phyloP scores from a whole-genome alignment of 35 echinoderm and acorn worm species.

The Heliocidaris erythrogramma region DNA sequence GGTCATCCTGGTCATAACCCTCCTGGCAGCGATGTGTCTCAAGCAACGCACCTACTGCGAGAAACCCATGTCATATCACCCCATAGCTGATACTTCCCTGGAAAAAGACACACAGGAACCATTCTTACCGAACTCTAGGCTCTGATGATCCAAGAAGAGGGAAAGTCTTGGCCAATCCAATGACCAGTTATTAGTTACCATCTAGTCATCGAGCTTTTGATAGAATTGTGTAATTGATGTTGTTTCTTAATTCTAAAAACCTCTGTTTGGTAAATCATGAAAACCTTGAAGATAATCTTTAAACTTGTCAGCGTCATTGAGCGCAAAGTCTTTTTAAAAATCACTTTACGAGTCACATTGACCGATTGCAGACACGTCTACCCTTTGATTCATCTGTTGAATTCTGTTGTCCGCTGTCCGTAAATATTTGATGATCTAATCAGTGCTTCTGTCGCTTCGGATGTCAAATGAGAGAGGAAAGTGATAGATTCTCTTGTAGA shows the following conservation, averaged over 20 bases:
- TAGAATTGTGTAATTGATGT: too few species aligned
- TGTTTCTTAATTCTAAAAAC: too few species aligned
- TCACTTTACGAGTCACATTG: not conserved
- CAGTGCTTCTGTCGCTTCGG: not conserved
- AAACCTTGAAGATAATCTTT: not conserved
- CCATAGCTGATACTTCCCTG: slow-evolving; percentile 66
- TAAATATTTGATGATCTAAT: not conserved
- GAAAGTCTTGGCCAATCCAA: too few species aligned
- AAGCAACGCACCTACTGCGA: slow-evolving; percentile 73
- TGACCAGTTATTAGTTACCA: too few species aligned
- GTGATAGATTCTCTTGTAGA: slow-evolving; percentile 2
- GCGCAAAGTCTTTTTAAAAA: not conserved
- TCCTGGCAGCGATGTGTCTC: slow-evolving; percentile 68
- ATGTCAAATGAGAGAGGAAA: not conserved
- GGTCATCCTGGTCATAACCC: slow-evolving; percentile 43
- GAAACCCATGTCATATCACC: slow-evolving; percentile 51
- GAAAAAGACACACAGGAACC: slow-evolving; percentile 33
- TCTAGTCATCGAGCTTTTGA: too few species aligned
- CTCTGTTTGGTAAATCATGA: not conserved
- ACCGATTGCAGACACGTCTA: not conserved
- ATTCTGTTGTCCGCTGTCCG: not conserved
- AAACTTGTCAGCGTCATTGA: not conserved
- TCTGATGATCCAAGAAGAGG: not conserved
- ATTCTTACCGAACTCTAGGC: slow-evolving; percentile 37
- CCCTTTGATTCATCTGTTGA: not conserved